phyloP scores from a whole-genome alignment of 2,113 vertebrate species.

The Okapia johnstoni region DNA sequence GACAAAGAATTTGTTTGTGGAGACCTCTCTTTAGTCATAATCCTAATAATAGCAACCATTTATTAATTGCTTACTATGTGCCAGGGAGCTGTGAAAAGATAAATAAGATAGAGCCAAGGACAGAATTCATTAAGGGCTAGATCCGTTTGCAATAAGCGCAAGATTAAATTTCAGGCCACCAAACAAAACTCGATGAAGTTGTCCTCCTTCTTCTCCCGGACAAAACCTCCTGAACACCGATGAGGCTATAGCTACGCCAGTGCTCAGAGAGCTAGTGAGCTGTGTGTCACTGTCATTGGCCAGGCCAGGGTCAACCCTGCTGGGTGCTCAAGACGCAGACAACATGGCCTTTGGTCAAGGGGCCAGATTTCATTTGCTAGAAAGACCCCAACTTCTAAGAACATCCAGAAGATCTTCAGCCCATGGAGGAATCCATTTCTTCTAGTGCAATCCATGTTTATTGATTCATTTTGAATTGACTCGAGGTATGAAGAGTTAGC shows the following conservation, averaged over 20 bases:
- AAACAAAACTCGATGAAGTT: not conserved
- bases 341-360: not conserved
- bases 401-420: not conserved
- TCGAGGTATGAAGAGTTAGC: not conserved
- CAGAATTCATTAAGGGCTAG: constrained; percentile 28
- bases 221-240: not conserved
- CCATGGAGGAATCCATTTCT: not conserved
- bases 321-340: not conserved
- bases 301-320: not conserved
- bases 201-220: not conserved
- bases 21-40: not conserved
- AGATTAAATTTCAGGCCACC: constrained; percentile 29
- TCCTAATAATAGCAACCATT: constrained; percentile 37
- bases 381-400: not conserved
- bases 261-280: not conserved
- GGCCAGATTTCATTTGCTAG: not conserved
- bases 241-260: not conserved
- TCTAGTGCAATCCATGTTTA: not conserved
- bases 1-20: not conserved
- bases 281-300: not conserved
- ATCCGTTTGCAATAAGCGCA: not conserved
- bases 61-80: constrained; percentile 24
- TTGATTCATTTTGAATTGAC: not conserved
- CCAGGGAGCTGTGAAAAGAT: constrained; percentile 9
- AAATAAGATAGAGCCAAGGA: constrained; percentile 33